Percentiles rank a stretch among this genome's conserved stretches.
phyloP scores from a whole-genome alignment of 2,113 vertebrate species.

The Cichladusa arquata region DNA sequence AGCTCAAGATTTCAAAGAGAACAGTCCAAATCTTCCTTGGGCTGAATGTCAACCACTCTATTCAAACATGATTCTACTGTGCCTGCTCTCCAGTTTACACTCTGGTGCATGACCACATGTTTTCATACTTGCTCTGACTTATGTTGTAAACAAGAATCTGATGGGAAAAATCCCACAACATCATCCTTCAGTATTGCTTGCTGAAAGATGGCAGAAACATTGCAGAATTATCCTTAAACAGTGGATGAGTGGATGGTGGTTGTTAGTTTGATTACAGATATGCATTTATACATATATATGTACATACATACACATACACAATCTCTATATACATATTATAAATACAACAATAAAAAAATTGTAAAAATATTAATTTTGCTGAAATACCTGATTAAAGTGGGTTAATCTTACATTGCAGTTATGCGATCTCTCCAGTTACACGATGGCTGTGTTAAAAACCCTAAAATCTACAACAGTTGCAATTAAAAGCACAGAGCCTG shows the following conservation, averaged over 20 bases:
- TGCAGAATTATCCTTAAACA: not conserved
- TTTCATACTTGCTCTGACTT: not conserved
- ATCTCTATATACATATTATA: slow-evolving; percentile 52
- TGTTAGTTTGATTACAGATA: not conserved
- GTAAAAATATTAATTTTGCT: slow-evolving; percentile 56
- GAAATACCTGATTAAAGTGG: not conserved
- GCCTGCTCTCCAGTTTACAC: not conserved
- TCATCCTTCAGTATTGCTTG: not conserved
- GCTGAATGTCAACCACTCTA: not conserved
- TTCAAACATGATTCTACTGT: not conserved
- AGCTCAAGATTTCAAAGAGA: not conserved
- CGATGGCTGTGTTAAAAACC: not conserved
- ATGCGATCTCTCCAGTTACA: not conserved
- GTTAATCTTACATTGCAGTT: not conserved
- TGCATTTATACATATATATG: not conserved
- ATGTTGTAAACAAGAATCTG: not conserved
- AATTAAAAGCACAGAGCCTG: not conserved
- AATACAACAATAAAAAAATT: slow-evolving; percentile 28
- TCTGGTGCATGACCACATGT: not conserved
- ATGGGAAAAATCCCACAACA: not conserved
- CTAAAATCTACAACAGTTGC: not conserved
- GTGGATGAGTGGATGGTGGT: not conserved
- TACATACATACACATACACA: not conserved
- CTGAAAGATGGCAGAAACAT: not conserved
- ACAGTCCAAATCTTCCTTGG: not conserved